Evolutionary conservation across 2,888 invertebrate genomes (phyloP).

Genomic region (Molanna angustata): DNA sequence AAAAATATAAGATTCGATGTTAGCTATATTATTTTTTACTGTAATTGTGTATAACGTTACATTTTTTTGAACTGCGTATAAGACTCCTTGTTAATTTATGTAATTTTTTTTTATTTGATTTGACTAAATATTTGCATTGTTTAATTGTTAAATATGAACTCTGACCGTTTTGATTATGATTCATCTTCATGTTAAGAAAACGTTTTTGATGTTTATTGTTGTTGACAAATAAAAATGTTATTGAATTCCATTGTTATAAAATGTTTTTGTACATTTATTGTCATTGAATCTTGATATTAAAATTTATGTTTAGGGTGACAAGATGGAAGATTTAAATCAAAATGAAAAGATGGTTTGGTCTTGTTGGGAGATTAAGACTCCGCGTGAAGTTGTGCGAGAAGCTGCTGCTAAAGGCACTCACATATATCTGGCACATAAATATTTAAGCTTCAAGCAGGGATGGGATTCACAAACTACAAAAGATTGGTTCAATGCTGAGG

Average conservation of each 20-base stretch:
- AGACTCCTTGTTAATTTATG: too few relatives aligned
- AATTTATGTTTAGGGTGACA: conserved; percentile 27
- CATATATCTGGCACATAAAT: conserved; percentile 57
- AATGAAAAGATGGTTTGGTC: conserved; percentile 62
- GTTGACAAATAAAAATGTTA: neutral
- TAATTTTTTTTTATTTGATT: too few relatives aligned
- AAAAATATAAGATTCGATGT: neutral
- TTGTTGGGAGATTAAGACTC: conserved; percentile 62
- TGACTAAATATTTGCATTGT: too few relatives aligned
- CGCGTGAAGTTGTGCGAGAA: conserved; percentile 64
- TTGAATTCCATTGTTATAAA: neutral
- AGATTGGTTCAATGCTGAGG: conserved; percentile 58
- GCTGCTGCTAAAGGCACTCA: conserved; percentile 66
- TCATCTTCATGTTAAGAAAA: too few relatives aligned
- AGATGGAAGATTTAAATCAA: conserved; percentile 59
- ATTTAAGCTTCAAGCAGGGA: conserved; percentile 55
- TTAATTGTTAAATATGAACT: too few relatives aligned
- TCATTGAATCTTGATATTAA: too few relatives aligned
- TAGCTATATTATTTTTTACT: neutral
- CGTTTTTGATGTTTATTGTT: neutral
- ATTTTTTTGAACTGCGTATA: too few relatives aligned
- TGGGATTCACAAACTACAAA: conserved; percentile 53
- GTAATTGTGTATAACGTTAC: neutral
- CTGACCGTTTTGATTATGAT: too few relatives aligned
- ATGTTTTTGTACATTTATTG: neutral